Conservation (phyloP, 2,888 invertebrate species). For the Chrysina gloriosa region DNA sequence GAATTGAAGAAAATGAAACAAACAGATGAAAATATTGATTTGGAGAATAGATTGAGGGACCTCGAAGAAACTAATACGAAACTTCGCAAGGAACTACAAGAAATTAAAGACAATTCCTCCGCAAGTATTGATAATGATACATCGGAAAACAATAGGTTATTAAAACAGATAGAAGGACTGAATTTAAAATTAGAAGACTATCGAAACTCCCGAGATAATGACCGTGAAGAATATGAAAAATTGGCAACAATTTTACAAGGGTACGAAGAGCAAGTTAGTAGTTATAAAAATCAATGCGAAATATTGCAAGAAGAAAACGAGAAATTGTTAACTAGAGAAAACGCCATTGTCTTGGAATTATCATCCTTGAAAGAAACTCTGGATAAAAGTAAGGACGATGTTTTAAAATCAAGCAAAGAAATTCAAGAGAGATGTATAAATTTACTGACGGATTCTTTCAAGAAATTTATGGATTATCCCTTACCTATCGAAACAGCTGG, state of each 20-base stretch:
- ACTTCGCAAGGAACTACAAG: constrained; percentile 8
- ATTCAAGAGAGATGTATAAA: constrained; percentile 65
- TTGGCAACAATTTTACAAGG: constrained; percentile 45
- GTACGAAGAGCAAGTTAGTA: constrained; percentile 45
- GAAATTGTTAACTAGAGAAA: constrained; percentile 26
- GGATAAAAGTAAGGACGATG: constrained; percentile 62
- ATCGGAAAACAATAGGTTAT: constrained; percentile 53
- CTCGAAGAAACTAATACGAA: constrained; percentile 46
- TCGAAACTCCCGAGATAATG: constrained; percentile 36
- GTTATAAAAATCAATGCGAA: constrained; percentile 41
- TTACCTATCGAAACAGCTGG: constrained; percentile 47
- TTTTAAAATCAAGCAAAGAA: constrained; percentile 55
- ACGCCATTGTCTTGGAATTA: constrained; percentile 9
- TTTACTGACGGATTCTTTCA: constrained; percentile 45
- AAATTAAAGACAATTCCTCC: neutral
- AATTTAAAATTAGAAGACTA: constrained; percentile 55
- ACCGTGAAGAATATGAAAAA: constrained; percentile 43
- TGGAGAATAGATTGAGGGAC: constrained; percentile 50
- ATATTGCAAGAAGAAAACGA: constrained; percentile 36
- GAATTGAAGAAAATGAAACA: constrained; percentile 33
- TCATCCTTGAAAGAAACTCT: constrained; percentile 31
- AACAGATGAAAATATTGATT: constrained; percentile 48
- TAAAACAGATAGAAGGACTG: constrained; percentile 58
- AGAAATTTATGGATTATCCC: constrained; percentile 45
- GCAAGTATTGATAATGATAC: constrained; percentile 56